Base-by-base conservation (phyloP, 2,888 invertebrate genomes). In the Synergus gifuensis region DNA sequence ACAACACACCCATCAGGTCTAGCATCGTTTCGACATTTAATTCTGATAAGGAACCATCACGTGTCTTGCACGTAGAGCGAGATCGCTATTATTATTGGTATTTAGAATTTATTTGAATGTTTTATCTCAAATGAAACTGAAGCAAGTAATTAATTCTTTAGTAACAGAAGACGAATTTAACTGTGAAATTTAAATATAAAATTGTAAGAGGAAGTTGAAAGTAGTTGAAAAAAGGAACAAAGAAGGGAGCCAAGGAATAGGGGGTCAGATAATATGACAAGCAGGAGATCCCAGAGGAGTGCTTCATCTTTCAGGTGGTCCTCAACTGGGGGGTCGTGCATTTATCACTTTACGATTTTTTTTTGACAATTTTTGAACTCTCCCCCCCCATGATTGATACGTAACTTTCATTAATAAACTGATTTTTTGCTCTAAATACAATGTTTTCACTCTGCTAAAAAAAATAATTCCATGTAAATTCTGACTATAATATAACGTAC, bases 241-340 rank as follows among this genome's bases (percentile, higher is more conserved):
- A 28, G 28, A 3, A 28, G 28, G 28, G 28, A 0, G 3, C 28
- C 28, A 28, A 28, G 28, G 3, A 0, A 4, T 66, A 78, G 58
- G 67, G 67, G 58, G 60, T 76, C 73, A 42, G 73, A 54, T 36
- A 58, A 79, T 40, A 40, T 76, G 64, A 28, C 16, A 16, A 62
- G 63, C n/a, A n/a, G n/a, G n/a, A n/a, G n/a, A n/a, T n/a, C n/a
- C 46, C 28, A 54, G 28, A 69, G 49, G 49, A 54, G 49, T 73
- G 49, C 42, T 73, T n/a, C 54, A n/a, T 54, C 77, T 79, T 84
- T 83, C 84, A 83, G 81, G 87, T 81, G 82, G 85, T 85, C 86
- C 84, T 84, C 84, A 83, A 86, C 83, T 0, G 2, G 28, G 22
- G 28, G 28, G 28, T 28, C 3, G 2, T 28, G 3, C 28, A 28